A percentile compares a stretch with the other conserved stretches of the same genome.
Evolutionary conservation across 2,797 vertebrate genomes (phyloP).

Genomic region (Nyctibius grandis): DNA sequence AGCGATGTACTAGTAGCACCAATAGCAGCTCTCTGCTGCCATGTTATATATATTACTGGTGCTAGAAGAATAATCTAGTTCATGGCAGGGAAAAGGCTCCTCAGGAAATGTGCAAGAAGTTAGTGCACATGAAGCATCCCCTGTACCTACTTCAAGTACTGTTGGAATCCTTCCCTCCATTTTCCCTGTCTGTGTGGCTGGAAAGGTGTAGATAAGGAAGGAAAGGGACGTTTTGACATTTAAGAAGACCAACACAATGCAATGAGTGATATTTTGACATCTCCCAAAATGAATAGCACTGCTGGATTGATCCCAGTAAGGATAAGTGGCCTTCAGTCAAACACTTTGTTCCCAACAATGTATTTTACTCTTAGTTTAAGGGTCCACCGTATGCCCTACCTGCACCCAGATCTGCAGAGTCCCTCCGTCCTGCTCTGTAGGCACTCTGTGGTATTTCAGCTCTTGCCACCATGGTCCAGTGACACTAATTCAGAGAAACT

Average conservation of each 20-base stretch:
- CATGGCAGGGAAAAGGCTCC: background rate
- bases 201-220: background rate
- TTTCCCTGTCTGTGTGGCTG: background rate
- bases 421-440: background rate
- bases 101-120: background rate
- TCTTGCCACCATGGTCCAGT: background rate
- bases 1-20: background rate
- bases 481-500: background rate
- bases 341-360: background rate
- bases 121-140: background rate
- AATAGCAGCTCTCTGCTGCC: background rate
- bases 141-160: background rate
- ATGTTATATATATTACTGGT: background rate
- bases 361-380: background rate
- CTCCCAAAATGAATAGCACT: background rate
- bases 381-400: rapidly evolving
- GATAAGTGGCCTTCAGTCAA: background rate
- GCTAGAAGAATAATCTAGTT: background rate
- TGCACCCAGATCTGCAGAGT: background rate
- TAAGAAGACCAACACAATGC: background rate
- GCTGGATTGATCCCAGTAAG: background rate
- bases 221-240: background rate
- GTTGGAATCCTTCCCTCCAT: background rate
- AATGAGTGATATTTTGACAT: background rate
- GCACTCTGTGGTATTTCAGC: background rate